Percentiles rank a stretch among this genome's conserved stretches.
Conservation (phyloP, 2,888 invertebrate species). For the Masnerella sp. region DNA sequence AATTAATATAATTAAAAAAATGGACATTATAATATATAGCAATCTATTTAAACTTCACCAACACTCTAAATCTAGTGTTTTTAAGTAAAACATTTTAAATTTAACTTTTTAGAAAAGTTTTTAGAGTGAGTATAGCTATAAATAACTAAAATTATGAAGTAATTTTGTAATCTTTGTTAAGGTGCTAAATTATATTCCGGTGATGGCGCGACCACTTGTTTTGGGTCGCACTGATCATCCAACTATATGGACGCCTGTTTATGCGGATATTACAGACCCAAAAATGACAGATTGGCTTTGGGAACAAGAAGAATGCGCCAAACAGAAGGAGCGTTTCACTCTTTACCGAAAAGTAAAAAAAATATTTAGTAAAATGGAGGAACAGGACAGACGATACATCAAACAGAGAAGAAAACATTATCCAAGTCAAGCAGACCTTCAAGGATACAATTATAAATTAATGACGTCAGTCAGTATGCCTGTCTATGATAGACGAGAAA, state of each 20-base stretch:
- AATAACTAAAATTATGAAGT: too few species aligned
- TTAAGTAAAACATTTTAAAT: too few species aligned
- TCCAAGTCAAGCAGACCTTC: constrained; percentile 79
- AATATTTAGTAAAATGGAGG: constrained; percentile 82
- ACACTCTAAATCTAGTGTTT: too few species aligned
- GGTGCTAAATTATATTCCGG: constrained; percentile 93
- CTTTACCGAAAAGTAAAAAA: constrained; percentile 82
- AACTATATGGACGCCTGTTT: constrained; percentile 98
- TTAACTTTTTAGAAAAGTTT: too few species aligned
- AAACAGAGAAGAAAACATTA: constrained; percentile 80
- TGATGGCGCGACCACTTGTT: constrained; percentile 97
- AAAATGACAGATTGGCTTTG: constrained; percentile 94
- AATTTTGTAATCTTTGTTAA: too few species aligned
- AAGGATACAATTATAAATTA: constrained; percentile 83
- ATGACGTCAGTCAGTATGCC: constrained; percentile 97
- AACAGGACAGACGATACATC: constrained; percentile 82
- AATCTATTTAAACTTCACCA: too few species aligned
- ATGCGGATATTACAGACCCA: constrained; percentile 94
- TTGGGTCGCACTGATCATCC: constrained; percentile 90
- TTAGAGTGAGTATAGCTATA: too few species aligned
- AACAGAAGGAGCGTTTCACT: constrained; percentile 87
- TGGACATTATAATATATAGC: too few species aligned
- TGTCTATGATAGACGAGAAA: constrained; percentile 91
- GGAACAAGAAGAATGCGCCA: constrained; percentile 89
- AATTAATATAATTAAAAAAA: too few species aligned